Evolutionary conservation across 2,797 vertebrate genomes (phyloP), one percentile per base, ranked within the genome.

Genomic region (Tragopan temminckii): DNA sequence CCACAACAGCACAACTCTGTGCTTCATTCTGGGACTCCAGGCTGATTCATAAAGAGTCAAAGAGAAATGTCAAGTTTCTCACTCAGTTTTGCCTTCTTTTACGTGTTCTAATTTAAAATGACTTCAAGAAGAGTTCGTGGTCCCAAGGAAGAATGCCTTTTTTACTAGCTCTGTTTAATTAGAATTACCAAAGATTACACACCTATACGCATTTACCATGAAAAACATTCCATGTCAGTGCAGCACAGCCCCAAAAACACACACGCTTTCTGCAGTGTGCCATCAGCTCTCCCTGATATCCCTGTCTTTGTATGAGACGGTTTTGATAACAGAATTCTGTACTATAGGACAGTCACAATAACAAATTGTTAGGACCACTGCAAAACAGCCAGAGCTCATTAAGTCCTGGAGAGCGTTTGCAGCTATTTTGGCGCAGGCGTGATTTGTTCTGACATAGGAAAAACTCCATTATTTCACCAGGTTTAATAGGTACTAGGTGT

Each of bases 361-460:
- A 89, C 88, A 80, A 97, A 94, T 86, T 89, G 70, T 78, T 71
- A 71, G 87, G 88, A 92, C 66, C 93, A 93, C 95, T 88, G 92
- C 80, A 89, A 96, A 96, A 74, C 95, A 97, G 95, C 96, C 94
- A 94, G 95, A 97, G 87, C 64, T 91, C 93, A 97, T 97, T 97
- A 97, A 89, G 89, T 95, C 89, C 82, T 63, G 61, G 69, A 80
- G 93, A 95, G 92, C 80, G 95, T 97, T 95, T 96, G 84, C 80
- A 95, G 97, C 79, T 79, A 59, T 94, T 96, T 92, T 77, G 96
- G 93, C 94, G 78, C 72, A 52, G 86, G 62, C 19, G 7, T 80
- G 85, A 96, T 96, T 94, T 96, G 95, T 93, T 97, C 80, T 61
- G 96, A 96, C 95, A 90, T 8, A 91, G 80, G 94, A 82, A 87